Percentiles rank a stretch among this genome's conserved stretches.
Evolutionary conservation across 2,888 invertebrate genomes (phyloP).

Genomic region (Polyploca ridens): DNA sequence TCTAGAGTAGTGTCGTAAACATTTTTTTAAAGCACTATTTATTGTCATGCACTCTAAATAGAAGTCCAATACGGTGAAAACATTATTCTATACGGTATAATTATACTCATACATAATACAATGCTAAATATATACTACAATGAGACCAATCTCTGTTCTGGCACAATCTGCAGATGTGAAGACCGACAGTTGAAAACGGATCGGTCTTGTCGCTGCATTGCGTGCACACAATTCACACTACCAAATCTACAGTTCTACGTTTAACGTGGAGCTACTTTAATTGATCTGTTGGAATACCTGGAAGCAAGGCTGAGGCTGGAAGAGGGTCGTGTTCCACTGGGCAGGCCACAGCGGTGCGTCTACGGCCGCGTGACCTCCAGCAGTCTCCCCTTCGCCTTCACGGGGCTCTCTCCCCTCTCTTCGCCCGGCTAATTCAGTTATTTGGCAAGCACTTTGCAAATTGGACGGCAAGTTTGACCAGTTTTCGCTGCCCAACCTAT

Average conservation of each 20-base stretch:
- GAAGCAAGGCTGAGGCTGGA: constrained; percentile 80
- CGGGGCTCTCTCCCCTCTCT: constrained; percentile 50
- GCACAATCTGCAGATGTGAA: constrained; percentile 39
- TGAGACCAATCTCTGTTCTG: constrained; percentile 65
- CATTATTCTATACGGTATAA: background rate
- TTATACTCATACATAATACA: constrained; percentile 29
- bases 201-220: constrained; percentile 39
- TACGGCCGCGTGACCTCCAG: constrained; percentile 42
- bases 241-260: constrained; percentile 52
- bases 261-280: constrained; percentile 63
- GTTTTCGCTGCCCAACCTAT: constrained; percentile 80
- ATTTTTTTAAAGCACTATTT: constrained; percentile 74
- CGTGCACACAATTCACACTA: constrained; percentile 57
- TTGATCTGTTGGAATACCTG: constrained; percentile 85
- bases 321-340: constrained; percentile 73
- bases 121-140: constrained; percentile 53
- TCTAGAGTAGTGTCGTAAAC: constrained; percentile 40
- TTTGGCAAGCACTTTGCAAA: constrained; percentile 87
- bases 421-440: constrained; percentile 79
- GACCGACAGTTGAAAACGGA: constrained; percentile 28
- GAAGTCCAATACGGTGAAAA: constrained; percentile 40
- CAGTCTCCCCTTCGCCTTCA: constrained; percentile 48
- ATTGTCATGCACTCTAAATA: constrained; percentile 80
- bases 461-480: constrained; percentile 87
- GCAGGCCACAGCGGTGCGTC: constrained; percentile 73